Evolutionary conservation across 2,888 invertebrate species (phyloP).

Genomic region (Leptopilina drosophilae): DNA sequence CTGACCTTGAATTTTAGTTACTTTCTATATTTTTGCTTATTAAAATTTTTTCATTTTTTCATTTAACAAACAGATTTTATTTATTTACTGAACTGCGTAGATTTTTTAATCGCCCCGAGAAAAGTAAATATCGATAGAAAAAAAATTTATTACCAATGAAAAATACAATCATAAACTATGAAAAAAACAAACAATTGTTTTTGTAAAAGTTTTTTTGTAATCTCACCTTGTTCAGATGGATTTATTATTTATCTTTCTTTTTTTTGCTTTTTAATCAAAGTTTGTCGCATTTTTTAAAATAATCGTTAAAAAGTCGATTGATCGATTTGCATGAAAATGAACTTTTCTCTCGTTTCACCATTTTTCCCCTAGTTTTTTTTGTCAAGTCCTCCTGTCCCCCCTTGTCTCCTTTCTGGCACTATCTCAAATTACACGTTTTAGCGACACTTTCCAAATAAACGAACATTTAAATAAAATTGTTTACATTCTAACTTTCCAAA

Average conservation of each 20-base stretch:
- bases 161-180: too few relatives aligned
- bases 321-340: conserved; percentile 12
- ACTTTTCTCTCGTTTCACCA: not conserved
- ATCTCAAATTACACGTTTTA: conserved; percentile 12
- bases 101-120: too few relatives aligned
- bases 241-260: not conserved
- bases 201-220: not conserved
- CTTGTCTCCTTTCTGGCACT: not conserved
- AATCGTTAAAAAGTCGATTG: not conserved
- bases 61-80: too few relatives aligned
- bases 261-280: not conserved
- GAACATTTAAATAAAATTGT: not conserved
- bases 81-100: too few relatives aligned
- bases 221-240: not conserved
- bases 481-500: not conserved
- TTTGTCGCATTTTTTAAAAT: not conserved
- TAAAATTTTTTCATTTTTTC: too few relatives aligned
- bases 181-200: not conserved
- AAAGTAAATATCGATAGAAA: too few relatives aligned
- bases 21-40: too few relatives aligned
- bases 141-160: too few relatives aligned
- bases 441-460: conserved; percentile 14
- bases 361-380: too few relatives aligned
- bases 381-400: too few relatives aligned
- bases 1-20: too few relatives aligned